phyloP scores from a whole-genome alignment of 2,113 vertebrate species.

The Formicarius rufipectus region DNA sequence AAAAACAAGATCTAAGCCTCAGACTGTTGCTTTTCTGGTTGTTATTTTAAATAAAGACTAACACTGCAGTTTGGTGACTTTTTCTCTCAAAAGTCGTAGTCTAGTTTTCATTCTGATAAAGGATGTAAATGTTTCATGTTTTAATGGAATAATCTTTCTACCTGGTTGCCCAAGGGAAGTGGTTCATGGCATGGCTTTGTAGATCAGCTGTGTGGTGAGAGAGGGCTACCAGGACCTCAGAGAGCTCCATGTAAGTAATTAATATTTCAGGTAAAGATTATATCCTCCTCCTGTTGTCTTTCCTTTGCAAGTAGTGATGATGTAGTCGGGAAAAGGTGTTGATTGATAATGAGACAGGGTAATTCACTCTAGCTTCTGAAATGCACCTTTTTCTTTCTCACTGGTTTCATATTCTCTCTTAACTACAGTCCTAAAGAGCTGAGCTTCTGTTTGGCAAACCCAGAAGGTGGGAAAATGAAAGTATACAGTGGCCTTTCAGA shows the following conservation, averaged over 20 bases:
- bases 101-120: background rate
- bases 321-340: background rate
- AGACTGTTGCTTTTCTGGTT: background rate
- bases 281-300: background rate
- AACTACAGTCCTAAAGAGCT: background rate
- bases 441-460: background rate
- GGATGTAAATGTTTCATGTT: background rate
- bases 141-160: background rate
- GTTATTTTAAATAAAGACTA: background rate
- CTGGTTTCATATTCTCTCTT: background rate
- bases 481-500: background rate
- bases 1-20: background rate
- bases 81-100: background rate
- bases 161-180: background rate
- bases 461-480: background rate
- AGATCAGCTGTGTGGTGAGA: background rate
- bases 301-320: background rate
- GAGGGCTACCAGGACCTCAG: background rate
- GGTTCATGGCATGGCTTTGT: background rate
- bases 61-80: background rate
- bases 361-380: background rate
- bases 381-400: rapidly evolving
- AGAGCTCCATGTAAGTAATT: background rate
- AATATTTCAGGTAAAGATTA: background rate
- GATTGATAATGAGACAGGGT: background rate